Conservation (phyloP, 2,113 vertebrate species). For the Sylvilagus bachmani region DNA sequence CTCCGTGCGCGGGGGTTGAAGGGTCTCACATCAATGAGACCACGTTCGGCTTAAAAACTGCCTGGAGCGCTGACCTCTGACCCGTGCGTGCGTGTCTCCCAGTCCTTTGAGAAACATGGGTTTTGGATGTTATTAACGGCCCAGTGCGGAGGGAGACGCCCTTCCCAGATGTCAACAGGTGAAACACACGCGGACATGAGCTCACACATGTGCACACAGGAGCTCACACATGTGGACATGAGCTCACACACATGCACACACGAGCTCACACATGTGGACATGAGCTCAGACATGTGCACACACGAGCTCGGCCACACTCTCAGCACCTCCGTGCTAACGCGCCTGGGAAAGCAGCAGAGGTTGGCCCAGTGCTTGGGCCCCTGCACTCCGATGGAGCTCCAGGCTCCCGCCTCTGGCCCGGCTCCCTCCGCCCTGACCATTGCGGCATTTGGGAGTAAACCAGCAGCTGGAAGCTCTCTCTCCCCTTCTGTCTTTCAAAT, state of each 20-base stretch:
- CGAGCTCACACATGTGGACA: too few relatives aligned
- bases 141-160: not conserved
- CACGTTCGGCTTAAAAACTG: constrained; percentile 59
- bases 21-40: constrained; percentile 59
- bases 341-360: too few relatives aligned
- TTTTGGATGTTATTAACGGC: not conserved
- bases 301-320: not conserved
- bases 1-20: too few relatives aligned
- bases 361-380: too few relatives aligned
- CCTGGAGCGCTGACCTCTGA: not conserved
- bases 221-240: too few relatives aligned
- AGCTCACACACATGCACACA: too few relatives aligned
- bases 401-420: too few relatives aligned
- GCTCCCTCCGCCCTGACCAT: too few relatives aligned
- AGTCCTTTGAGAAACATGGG: not conserved
- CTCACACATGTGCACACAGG: not conserved
- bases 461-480: too few relatives aligned
- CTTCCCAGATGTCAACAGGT: not conserved
- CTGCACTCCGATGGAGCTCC: too few relatives aligned
- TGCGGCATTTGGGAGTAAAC: too few relatives aligned
- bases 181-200: not conserved
- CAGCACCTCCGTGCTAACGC: not conserved
- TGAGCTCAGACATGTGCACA: not conserved
- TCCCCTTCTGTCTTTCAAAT: too few relatives aligned
- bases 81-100: not conserved